Base-by-base conservation (phyloP, 2,113 vertebrate species). In the Phyllostomus hastatus region DNA sequence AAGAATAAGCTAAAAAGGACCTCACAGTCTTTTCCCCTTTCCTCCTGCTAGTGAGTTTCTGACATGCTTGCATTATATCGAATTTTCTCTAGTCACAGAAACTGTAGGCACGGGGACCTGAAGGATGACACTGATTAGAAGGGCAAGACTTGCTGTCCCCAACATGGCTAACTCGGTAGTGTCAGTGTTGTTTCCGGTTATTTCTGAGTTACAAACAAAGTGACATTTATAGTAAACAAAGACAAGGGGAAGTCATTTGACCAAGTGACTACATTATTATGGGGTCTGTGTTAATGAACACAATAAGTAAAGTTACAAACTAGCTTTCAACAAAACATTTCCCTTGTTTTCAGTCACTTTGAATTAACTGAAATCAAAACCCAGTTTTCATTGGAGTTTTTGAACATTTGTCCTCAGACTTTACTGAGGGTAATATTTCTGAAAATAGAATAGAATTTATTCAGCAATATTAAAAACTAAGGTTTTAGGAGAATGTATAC, bases 291-390 rank as follows among this genome's bases (percentile, higher is more conserved):
- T 87, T 79, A 66, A 57, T 90, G 33, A 66, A n/a, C 38, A 50
- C 8, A 93, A 59, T 81, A 54, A 90, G 35, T 43, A 84, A 64
- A 19, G 10, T 93, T 50, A 80, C 10, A 93, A 57, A 43, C 26
- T 94, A 61, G 20, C 17, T 92, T 92, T 90, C 57, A 73, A n/a
- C 35, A 83, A 81, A 90, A 52, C 85, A 64, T 64, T 64, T 64
- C 20, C 5, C 11, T 3, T 86, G 22, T 48, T 76, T 83, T 72
- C 20, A 78, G 41, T 78, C 76, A 92, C 76, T 75, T 26, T 50
- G 67, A 73, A 92, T 82, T 59, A 75, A 50, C 15, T 35, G 50
- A 87, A 69, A 88, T 50, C 19, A 81, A 70, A 96, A 82, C 24
- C 10, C 87, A 41, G 16, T 48, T 81, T 79, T 73, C 35, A 57